phyloP scores from a whole-genome alignment of 1,140 invertebrate species.

The Sitodiplosis mosellana region DNA sequence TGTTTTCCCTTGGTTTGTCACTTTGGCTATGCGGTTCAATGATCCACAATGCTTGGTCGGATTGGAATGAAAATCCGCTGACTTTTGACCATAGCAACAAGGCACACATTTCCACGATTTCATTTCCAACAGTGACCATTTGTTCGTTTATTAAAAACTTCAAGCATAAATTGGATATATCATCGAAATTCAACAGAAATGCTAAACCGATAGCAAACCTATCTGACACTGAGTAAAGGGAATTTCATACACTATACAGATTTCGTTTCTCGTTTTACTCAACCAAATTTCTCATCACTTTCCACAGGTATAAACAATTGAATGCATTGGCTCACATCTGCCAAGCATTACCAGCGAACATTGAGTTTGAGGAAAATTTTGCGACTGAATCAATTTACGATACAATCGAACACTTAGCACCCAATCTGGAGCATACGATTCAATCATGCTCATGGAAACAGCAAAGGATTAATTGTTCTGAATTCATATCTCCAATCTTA shows the following conservation, averaged over 20 bases:
- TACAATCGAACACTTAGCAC: not conserved
- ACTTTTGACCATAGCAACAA: conserved; percentile 30
- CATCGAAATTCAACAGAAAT: too few relatives aligned
- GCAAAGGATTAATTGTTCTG: not conserved
- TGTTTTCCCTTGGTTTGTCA: not conserved
- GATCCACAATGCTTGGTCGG: conserved; percentile 29
- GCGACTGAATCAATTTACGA: not conserved
- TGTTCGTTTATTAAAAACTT: conserved; percentile 35
- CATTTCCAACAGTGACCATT: conserved; percentile 39
- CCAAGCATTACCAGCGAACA: not conserved
- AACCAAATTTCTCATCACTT: too few relatives aligned
- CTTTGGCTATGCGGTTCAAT: not conserved
- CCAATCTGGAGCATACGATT: not conserved
- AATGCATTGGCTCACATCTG: not conserved
- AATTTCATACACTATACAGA: too few relatives aligned
- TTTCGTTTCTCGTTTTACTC: too few relatives aligned
- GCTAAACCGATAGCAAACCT: not conserved
- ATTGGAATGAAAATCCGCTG: conserved; percentile 41
- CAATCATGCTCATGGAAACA: not conserved
- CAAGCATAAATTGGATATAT: conserved; percentile 11
- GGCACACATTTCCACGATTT: conserved; percentile 39
- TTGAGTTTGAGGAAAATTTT: not conserved
- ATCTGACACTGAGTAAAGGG: not conserved
- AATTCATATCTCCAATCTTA: not conserved
- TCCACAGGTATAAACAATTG: too few relatives aligned